Conservation (phyloP, 2,888 invertebrate species). For the Acrobeloides nanus region DNA sequence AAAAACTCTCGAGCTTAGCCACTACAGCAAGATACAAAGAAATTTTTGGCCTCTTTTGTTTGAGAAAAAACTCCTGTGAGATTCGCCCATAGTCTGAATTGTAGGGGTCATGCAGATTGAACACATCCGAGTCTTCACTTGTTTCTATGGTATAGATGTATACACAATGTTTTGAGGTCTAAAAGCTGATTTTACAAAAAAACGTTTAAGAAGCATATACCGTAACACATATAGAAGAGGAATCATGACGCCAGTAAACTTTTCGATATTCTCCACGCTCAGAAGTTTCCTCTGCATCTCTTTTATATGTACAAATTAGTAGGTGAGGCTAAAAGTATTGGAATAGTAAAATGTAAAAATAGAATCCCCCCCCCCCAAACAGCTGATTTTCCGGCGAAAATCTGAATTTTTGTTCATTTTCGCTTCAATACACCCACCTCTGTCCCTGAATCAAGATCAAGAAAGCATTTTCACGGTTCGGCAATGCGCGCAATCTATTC, state of each 20-base stretch:
- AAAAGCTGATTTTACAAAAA: slow-evolving; percentile 13
- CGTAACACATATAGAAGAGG: slow-evolving; percentile 35
- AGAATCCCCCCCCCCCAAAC: neutral
- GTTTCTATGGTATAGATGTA: slow-evolving; percentile 39
- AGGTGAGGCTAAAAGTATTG: slow-evolving; percentile 39
- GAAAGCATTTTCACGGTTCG: too few relatives aligned
- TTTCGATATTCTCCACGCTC: slow-evolving; percentile 34
- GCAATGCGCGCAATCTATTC: too few relatives aligned
- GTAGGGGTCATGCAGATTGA: slow-evolving; percentile 33
- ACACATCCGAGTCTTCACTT: slow-evolving; percentile 28
- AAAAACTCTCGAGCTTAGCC: slow-evolving; percentile 39
- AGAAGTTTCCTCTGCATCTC: slow-evolving; percentile 29
- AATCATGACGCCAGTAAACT: slow-evolving; percentile 47
- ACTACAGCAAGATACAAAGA: slow-evolving; percentile 36
- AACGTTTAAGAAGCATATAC: slow-evolving; percentile 29
- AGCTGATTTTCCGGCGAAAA: too few relatives aligned
- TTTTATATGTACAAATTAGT: slow-evolving; percentile 33
- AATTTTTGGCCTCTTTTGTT: slow-evolving; percentile 29
- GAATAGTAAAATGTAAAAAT: neutral
- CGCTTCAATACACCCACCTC: too few relatives aligned
- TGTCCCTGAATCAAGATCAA: too few relatives aligned
- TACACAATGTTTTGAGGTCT: slow-evolving; percentile 42
- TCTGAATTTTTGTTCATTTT: too few relatives aligned
- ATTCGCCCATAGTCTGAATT: slow-evolving; percentile 25
- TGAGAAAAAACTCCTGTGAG: slow-evolving; percentile 27